Conservation (phyloP, 2,113 vertebrate species). For the Grammomys dolichurus region DNA sequence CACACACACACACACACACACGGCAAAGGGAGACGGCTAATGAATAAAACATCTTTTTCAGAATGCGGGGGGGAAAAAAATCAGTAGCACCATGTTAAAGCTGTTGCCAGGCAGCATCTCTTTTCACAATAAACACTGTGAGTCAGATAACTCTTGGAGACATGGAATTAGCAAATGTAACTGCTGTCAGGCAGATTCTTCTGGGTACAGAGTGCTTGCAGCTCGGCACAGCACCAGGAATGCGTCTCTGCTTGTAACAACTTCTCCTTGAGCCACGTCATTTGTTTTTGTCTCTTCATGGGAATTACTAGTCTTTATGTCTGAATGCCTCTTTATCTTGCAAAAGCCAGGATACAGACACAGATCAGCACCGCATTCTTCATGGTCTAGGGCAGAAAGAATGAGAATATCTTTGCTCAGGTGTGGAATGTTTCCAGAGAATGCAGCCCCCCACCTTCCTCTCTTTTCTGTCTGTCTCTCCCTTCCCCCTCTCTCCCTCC, state of each 20-base stretch:
- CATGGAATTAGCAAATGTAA: conserved; percentile 82
- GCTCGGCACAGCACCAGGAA: conserved; percentile 83
- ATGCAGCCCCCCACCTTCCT: too few species aligned
- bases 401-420: conserved; percentile 46
- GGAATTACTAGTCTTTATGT: conserved; percentile 83
- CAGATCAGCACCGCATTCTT: conserved; percentile 68
- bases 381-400: conserved; percentile 68
- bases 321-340: conserved; percentile 70
- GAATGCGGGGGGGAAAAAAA: conserved; percentile 83
- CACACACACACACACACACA: background rate
- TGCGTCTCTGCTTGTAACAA: conserved; percentile 82
- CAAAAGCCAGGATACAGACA: conserved; percentile 71
- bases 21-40: conserved; percentile 75
- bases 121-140: conserved; percentile 86
- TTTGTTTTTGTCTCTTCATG: conserved; percentile 83
- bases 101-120: conserved; percentile 88
- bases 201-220: conserved; percentile 81
- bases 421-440: conserved; percentile 54
- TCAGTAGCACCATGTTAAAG: conserved; percentile 85
- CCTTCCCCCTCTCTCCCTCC: background rate
- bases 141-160: conserved; percentile 87
- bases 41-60: conserved; percentile 87
- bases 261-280: conserved; percentile 82
- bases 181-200: conserved; percentile 84
- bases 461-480: background rate